These are phyloP conservation scores for Aquatica leii DNA, from an alignment of 2,888 invertebrate genomes.

Conservation along the genomic window DNA sequence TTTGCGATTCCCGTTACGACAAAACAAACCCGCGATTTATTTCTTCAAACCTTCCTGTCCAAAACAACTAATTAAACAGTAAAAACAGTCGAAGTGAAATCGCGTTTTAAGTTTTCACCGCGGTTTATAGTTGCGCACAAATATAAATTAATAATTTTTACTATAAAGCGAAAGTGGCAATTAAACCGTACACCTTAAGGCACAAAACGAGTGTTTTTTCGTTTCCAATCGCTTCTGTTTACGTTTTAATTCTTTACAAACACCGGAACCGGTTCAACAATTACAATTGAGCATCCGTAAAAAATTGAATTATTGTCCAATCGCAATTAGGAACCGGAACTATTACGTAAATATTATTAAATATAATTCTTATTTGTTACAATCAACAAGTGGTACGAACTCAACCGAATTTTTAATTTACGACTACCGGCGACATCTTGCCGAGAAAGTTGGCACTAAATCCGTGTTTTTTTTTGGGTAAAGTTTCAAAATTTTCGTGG, in stretches of 20 bases:
- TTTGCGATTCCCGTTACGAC: too few relatives aligned
- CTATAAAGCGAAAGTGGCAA: constrained; percentile 9
- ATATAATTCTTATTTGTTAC: neutral
- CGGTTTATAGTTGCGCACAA: constrained; percentile 1
- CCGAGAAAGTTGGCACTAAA: too few relatives aligned
- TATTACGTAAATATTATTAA: constrained; percentile 10
- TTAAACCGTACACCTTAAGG: constrained; percentile 5
- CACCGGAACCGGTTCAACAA: constrained; percentile 21
- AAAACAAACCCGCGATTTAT: neutral
- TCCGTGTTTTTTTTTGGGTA: too few relatives aligned
- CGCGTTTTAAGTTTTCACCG: neutral
- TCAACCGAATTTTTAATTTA: too few relatives aligned
- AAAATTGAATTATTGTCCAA: constrained; percentile 11
- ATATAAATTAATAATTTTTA: constrained; percentile 11
- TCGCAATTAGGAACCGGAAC: neutral
- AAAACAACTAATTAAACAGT: neutral
- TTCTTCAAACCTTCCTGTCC: neutral
- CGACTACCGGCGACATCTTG: too few relatives aligned
- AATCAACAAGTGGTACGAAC: neutral
- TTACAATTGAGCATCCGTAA: constrained; percentile 17
- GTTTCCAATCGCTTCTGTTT: neutral
- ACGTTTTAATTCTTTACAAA: neutral
- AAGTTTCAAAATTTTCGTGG: neutral
- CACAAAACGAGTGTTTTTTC: constrained; percentile 2
- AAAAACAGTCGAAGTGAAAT: constrained; percentile 6